Base-by-base conservation (phyloP, 1,140 invertebrate species). In the Drosophila kepulauana region DNA sequence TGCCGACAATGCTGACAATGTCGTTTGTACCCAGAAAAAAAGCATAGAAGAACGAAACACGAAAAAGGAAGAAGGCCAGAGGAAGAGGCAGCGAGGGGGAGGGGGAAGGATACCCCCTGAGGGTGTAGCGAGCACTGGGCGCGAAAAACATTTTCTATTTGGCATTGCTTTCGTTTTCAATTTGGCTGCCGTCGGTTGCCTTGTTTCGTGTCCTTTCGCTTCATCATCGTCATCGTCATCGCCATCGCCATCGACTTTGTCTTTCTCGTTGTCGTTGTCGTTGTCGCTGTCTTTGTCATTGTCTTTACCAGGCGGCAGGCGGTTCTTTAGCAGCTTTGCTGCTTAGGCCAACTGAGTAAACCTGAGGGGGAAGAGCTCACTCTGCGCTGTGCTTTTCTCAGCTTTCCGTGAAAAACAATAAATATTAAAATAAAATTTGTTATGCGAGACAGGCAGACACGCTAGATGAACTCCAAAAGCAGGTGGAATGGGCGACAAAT, bases 121-220 rank as follows among this genome's bases (percentile, higher is more conserved):
- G 58, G 59, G 74, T 20, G 25, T 28, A 58, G 56, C 35, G 28
- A 28, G 43, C 49, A 46, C 48, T 57, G 72, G 68, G 65, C 61
- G 70, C 79, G 61, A 69, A 82, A 86, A 81, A 89, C 81, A 88
- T 85, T 70, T 88, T 89, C 84, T 89, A 88, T 89, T 88, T 89
- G 78, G 81, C 86, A 89, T 88, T 89, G 81, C 85, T 88, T 88
- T 88, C 81, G 84, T 88, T 88, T 88, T 88, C 85, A 88, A 88
- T 88, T 88, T 88, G 70, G 69, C 65, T 73, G 78, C 70, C 61
- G 68, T 52, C 52, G 20, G 38, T 61, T 52, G 57, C 41, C 57
- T 28, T 56, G 66, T 57, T 35, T 52, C 52, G 45, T 51, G n/a
- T 48, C 30, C 57, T 54, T 11, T 11, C 28, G 28, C 38, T 13